Percentiles rank a stretch among this genome's conserved stretches.
phyloP scores from a whole-genome alignment of 2,888 invertebrate species.

The Macrophya alboannulata region DNA sequence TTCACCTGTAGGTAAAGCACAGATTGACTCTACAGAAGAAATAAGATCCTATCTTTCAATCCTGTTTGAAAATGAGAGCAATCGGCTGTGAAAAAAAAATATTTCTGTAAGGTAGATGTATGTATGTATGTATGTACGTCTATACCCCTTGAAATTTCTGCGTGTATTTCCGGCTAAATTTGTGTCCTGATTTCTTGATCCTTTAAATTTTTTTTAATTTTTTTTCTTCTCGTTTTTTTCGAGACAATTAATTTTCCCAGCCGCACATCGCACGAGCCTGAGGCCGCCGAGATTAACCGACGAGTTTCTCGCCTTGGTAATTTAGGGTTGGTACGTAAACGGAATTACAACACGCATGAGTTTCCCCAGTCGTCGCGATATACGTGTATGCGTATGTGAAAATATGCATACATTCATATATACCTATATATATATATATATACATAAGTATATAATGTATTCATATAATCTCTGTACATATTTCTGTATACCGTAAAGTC shows the following conservation, averaged over 20 bases:
- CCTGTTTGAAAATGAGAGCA: too few relatives aligned
- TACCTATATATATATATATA: too few relatives aligned
- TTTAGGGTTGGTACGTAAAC: background rate
- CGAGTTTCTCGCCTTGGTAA: slow-evolving; percentile 33
- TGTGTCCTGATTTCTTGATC: background rate
- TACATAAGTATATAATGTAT: too few relatives aligned
- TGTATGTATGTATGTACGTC: too few relatives aligned
- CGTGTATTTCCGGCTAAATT: background rate
- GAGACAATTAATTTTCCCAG: background rate
- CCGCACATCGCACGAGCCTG: background rate
- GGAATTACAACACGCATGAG: background rate
- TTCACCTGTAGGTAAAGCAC: too few relatives aligned
- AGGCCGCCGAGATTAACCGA: slow-evolving; percentile 23
- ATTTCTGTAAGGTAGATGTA: background rate
- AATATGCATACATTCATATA: slow-evolving; percentile 5
- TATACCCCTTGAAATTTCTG: too few relatives aligned
- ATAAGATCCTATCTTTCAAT: too few relatives aligned
- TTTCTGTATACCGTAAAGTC: background rate
- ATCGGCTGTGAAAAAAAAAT: background rate
- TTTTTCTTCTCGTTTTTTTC: background rate
- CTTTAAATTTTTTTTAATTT: background rate
- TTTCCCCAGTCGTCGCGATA: background rate
- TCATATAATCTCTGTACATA: too few relatives aligned
- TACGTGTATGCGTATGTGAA: background rate
- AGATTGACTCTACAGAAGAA: too few relatives aligned